Evolutionary conservation across 2,113 vertebrate species (phyloP), one percentile per base, ranked within the genome.

Genomic region (Gymnobelideus leadbeateri): DNA sequence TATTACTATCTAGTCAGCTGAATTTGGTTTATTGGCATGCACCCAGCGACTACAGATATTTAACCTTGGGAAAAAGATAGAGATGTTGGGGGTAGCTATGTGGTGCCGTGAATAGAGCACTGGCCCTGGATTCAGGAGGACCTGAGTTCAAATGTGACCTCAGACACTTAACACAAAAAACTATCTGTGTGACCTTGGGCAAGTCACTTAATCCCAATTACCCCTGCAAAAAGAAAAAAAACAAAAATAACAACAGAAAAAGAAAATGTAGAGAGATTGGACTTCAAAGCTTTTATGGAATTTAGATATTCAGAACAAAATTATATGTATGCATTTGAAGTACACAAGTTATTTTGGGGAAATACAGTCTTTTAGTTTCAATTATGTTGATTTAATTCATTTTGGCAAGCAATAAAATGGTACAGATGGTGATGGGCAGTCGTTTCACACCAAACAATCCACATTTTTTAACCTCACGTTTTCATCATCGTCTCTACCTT

Each of bases 21-120:
- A 92, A 97, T 43, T 53, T 91, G 52, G 28, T 68, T 68, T 91
- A 92, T 57, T 47, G 53, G 25, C 54, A 46, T 91, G 49, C 4
- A 92, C 46, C 50, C 14, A 52, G 10, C 12, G 37, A 68, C 61
- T 68, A 68, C 7, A 68, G 61, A 68, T 68, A 68, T 37, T 68
- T 68, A 68, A 16, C 31, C 12, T 37, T 68, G 61, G 12, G 61
- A 84, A 84, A 84, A 43, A 43, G 43, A 84, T 43, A 21, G 37
- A 84, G 14, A n/a, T 1, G 21, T 68, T 68, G 57, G 11, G 47
- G 47, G 47, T 49, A 4, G 47, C 47, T 49, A 49, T 2, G 47
- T 49, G 47, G 47, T 4, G 4, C 47, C 2, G 47, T 49, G 47
- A 49, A 49, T 49, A 49, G 47, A 49, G 47, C 47, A 49, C 47